Conservation (phyloP, 2,888 invertebrate species). For the Plusia festucae region DNA sequence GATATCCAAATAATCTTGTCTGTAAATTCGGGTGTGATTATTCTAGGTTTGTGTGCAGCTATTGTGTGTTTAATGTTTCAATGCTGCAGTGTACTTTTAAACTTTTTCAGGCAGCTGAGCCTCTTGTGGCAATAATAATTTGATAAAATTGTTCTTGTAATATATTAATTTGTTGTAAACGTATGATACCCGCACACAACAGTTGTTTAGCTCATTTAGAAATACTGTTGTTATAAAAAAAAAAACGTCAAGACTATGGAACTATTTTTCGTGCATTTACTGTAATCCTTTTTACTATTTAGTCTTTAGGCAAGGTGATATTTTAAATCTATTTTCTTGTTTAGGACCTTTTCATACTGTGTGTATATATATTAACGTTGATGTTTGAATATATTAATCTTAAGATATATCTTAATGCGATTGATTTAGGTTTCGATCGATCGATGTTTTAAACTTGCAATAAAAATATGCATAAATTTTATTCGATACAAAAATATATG, state of each 20-base stretch:
- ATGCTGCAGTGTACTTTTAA: conserved; percentile 15
- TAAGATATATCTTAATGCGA: conserved; percentile 71
- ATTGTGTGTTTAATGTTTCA: conserved; percentile 56
- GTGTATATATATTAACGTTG: conserved; percentile 79
- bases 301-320: conserved; percentile 85
- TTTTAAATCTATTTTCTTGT: conserved; percentile 83
- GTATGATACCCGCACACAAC: conserved; percentile 71
- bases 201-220: conserved; percentile 76
- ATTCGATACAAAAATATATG: conserved; percentile 47
- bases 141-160: conserved; percentile 21
- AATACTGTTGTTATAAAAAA: conserved; percentile 78
- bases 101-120: background rate
- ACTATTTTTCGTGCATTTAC: conserved; percentile 89
- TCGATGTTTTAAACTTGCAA: conserved; percentile 63
- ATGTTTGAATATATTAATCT: conserved; percentile 77
- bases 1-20: conserved; percentile 34
- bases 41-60: conserved; percentile 75
- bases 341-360: conserved; percentile 78
- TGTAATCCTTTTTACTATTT: conserved; percentile 87
- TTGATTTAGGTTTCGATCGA: conserved; percentile 50
- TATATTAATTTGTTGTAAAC: conserved; percentile 31
- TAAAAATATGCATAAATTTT: conserved; percentile 54
- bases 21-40: conserved; percentile 62
- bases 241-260: conserved; percentile 79
- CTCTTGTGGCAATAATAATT: conserved; percentile 24